Percentiles rank a stretch among this genome's conserved stretches.
phyloP scores from a whole-genome alignment of 2,888 invertebrate genomes.

The Thereva nobilitata region DNA sequence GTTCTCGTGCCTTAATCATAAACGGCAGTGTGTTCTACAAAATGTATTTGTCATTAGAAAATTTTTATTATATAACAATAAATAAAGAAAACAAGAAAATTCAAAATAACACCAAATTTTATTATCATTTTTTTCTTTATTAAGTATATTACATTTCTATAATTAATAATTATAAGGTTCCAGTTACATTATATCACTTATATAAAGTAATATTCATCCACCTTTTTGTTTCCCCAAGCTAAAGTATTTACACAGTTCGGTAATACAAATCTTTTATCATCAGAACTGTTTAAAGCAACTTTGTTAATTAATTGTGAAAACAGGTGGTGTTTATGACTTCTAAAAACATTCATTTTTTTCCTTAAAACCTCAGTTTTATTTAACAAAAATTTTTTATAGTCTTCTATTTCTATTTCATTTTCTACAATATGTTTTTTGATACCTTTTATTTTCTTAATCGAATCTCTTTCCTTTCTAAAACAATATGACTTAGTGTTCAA shows the following conservation, averaged over 20 bases:
- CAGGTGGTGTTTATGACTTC: background rate
- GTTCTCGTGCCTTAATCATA: too few species aligned
- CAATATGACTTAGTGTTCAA: too few species aligned
- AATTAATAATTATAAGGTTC: too few species aligned
- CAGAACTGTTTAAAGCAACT: background rate
- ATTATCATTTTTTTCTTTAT: too few species aligned
- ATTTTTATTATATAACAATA: too few species aligned
- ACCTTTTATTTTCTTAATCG: conserved; percentile 11
- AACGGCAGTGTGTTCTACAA: too few species aligned
- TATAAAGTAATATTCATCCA: conserved; percentile 1
- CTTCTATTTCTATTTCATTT: background rate
- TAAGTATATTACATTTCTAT: too few species aligned
- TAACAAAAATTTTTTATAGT: conserved; percentile 1
- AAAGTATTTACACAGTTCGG: background rate
- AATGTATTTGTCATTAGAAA: too few species aligned
- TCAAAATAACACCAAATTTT: too few species aligned
- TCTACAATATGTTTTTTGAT: background rate
- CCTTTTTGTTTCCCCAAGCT: background rate
- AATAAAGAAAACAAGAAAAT: too few species aligned
- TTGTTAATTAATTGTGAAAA: background rate
- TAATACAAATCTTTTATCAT: background rate
- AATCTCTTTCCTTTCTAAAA: background rate
- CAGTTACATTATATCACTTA: too few species aligned
- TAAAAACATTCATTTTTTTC: conserved; percentile 2
- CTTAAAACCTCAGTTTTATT: background rate